Evolutionary conservation across 2,888 invertebrate species (phyloP).

Genomic region (Melieria omissa): DNA sequence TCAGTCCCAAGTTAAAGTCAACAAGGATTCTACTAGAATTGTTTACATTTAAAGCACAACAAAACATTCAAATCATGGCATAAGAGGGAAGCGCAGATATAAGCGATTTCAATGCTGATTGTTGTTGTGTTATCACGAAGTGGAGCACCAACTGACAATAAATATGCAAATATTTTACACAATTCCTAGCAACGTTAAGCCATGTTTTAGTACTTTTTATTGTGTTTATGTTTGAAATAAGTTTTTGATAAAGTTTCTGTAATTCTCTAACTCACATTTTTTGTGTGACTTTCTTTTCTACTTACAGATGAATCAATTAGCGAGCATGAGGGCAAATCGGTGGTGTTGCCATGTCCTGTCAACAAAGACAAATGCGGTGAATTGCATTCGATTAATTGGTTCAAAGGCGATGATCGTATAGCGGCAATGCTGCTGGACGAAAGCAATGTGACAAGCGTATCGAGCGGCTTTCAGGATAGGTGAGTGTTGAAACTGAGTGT

Average conservation of each 20-base stretch:
- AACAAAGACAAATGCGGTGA: slow-evolving; percentile 76
- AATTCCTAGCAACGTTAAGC: too few species aligned
- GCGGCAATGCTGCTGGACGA: slow-evolving; percentile 67
- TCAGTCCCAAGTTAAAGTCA: too few species aligned
- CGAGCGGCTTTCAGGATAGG: slow-evolving; percentile 64
- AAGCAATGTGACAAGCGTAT: slow-evolving; percentile 63
- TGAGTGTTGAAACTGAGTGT: slow-evolving; percentile 42
- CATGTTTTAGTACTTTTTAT: too few species aligned
- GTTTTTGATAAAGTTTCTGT: neutral
- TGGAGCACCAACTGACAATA: too few species aligned
- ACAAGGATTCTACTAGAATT: too few species aligned
- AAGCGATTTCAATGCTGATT: too few species aligned
- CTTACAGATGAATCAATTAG: slow-evolving; percentile 62
- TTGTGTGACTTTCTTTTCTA: slow-evolving; percentile 9
- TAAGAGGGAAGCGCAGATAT: too few species aligned
- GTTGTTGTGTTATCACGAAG: too few species aligned
- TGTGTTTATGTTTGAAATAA: too few species aligned
- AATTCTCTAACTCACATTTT: neutral
- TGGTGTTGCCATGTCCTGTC: slow-evolving; percentile 76
- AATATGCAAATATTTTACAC: too few species aligned
- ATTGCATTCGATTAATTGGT: slow-evolving; percentile 84
- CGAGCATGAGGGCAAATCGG: slow-evolving; percentile 67
- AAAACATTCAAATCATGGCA: too few species aligned
- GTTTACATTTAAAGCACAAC: too few species aligned
- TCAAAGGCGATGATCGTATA: slow-evolving; percentile 71